Evolutionary conservation across 2,113 vertebrate species (phyloP).

Genomic region (Xiphorhynchus elegans): DNA sequence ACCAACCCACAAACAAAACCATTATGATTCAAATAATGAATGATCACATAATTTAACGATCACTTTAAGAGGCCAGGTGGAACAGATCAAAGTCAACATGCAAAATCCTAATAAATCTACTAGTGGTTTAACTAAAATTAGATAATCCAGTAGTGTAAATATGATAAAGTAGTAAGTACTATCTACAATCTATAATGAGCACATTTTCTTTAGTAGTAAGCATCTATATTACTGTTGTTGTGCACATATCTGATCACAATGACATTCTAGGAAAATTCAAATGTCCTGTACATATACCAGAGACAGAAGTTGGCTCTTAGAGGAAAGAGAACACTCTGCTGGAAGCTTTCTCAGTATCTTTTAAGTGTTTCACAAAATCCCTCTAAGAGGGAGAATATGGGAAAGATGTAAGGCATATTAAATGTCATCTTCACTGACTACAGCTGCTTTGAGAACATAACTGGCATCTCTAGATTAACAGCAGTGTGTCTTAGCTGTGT

Average conservation of each 20-base stretch:
- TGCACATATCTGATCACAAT: not conserved
- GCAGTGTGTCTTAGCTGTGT: not conserved
- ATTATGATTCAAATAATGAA: not conserved
- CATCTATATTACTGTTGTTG: not conserved
- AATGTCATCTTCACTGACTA: not conserved
- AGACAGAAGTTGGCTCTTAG: not conserved
- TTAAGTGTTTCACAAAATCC: not conserved
- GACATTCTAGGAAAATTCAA: not conserved
- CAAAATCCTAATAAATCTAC: not conserved
- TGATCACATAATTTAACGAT: not conserved
- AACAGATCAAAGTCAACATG: not conserved
- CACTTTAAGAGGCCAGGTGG: not conserved
- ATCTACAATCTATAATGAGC: not conserved
- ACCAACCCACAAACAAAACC: not conserved
- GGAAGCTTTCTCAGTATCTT: rapidly evolving
- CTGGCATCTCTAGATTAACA: not conserved
- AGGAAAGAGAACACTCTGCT: not conserved
- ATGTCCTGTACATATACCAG: not conserved
- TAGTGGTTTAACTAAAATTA: not conserved
- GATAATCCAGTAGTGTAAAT: not conserved
- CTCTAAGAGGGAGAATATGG: not conserved
- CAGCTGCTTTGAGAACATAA: not conserved
- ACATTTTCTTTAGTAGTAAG: not conserved
- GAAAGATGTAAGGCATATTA: not conserved
- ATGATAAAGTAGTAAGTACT: not conserved